phyloP scores from a whole-genome alignment of 2,888 invertebrate species.

The Parnassius apollo region DNA sequence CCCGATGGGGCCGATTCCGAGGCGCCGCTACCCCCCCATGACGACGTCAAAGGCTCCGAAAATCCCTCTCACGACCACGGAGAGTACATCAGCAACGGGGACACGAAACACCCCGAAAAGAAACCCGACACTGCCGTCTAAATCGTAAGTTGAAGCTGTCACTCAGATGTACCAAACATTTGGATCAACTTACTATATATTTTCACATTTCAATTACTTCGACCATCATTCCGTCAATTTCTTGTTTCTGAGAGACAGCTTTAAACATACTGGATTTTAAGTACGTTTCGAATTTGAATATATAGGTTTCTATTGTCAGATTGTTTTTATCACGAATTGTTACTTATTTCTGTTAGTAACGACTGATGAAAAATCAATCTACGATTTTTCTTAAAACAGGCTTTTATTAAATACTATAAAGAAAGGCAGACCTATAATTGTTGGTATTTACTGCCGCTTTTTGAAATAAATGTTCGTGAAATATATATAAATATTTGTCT shows the following conservation, averaged over 20 bases:
- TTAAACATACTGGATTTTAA: constrained; percentile 11
- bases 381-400: constrained; percentile 11
- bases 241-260: constrained; percentile 27
- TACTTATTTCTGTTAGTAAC: constrained; percentile 34
- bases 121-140: constrained; percentile 78
- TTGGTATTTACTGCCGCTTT: constrained; percentile 29
- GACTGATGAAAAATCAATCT: constrained; percentile 30
- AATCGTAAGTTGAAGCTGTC: constrained; percentile 46
- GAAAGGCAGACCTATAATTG: constrained; percentile 16
- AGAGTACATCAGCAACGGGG: constrained; percentile 81
- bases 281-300: constrained; percentile 13
- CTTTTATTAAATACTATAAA: constrained; percentile 15
- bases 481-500: constrained; percentile 27
- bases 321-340: constrained; percentile 49
- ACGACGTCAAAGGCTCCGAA: constrained; percentile 81
- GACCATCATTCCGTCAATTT: constrained; percentile 13
- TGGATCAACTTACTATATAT: background rate
- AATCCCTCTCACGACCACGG: constrained; percentile 83
- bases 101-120: constrained; percentile 74
- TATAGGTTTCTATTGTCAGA: constrained; percentile 48
- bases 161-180: constrained; percentile 18
- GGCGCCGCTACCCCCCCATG: constrained; percentile 81
- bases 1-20: constrained; percentile 84
- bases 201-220: background rate
- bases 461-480: constrained; percentile 23